Conservation (phyloP, 2,797 vertebrate genomes). For the Triplophysa bombifrons region DNA sequence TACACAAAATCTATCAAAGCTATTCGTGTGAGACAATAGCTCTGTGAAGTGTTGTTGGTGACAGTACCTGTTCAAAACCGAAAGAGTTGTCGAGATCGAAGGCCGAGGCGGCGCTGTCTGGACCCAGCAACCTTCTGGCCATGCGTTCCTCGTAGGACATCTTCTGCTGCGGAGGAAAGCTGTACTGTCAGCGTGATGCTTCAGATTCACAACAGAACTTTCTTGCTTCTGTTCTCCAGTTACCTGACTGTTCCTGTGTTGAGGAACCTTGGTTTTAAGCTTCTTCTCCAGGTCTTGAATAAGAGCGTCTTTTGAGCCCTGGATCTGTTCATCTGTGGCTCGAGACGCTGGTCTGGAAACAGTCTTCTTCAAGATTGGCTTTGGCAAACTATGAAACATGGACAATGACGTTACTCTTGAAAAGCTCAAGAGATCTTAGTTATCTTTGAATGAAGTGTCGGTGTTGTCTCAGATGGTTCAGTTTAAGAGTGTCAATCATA, state of each 20-base stretch:
- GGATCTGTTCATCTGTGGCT: slow-evolving; percentile 89
- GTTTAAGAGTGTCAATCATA: neutral
- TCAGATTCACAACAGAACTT: neutral
- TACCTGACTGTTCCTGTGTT: slow-evolving; percentile 89
- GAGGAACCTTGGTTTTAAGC: slow-evolving; percentile 86
- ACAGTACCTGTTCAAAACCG: slow-evolving; percentile 79
- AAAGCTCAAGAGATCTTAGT: neutral
- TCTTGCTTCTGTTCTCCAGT: neutral
- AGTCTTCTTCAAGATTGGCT: slow-evolving; percentile 81
- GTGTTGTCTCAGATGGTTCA: neutral
- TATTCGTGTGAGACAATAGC: neutral
- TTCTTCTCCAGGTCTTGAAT: slow-evolving; percentile 97
- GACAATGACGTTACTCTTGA: neutral
- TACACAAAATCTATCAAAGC: neutral
- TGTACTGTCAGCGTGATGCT: neutral
- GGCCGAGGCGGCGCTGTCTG: slow-evolving; percentile 83
- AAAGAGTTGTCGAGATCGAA: slow-evolving; percentile 80
- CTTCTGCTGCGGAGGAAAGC: slow-evolving; percentile 72
- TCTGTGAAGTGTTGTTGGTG: too few species aligned
- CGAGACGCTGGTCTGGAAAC: slow-evolving; percentile 76
- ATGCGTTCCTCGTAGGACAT: slow-evolving; percentile 94
- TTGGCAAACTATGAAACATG: slow-evolving; percentile 79
- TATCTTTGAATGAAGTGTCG: neutral
- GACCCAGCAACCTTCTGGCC: slow-evolving; percentile 93
- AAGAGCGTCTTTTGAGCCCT: slow-evolving; percentile 93